phyloP scores from a whole-genome alignment of 2,888 invertebrate species.

The Cylindroiulus punctatus region DNA sequence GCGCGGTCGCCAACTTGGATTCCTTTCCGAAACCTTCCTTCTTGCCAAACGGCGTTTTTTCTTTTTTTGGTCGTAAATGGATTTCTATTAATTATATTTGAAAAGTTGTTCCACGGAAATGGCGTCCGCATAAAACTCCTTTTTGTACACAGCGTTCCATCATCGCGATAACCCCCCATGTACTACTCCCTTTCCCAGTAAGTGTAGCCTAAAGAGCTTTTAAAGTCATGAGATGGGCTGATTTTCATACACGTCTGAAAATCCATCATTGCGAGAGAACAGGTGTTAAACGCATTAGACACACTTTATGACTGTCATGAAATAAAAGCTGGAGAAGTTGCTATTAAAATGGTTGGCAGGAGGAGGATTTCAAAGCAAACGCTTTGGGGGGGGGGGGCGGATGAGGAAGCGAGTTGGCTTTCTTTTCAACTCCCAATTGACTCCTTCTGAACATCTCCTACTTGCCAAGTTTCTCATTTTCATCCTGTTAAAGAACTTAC shows the following conservation, averaged over 20 bases:
- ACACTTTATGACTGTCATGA: constrained; percentile 51
- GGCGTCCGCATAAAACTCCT: constrained; percentile 27
- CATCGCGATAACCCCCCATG: constrained; percentile 25
- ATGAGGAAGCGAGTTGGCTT: neutral
- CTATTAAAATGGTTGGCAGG: constrained; percentile 21
- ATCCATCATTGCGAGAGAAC: constrained; percentile 50
- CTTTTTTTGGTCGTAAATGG: neutral
- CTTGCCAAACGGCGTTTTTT: constrained; percentile 18
- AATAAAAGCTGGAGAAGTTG: constrained; percentile 47
- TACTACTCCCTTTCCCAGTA: neutral
- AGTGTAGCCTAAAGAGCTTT: constrained; percentile 43
- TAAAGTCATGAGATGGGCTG: constrained; percentile 44
- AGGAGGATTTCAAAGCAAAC: neutral
- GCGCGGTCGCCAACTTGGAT: neutral
- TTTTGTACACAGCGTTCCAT: constrained; percentile 34
- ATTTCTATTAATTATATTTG: constrained; percentile 40
- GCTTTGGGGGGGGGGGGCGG: neutral
- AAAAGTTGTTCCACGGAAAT: constrained; percentile 20
- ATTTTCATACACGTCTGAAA: constrained; percentile 37
- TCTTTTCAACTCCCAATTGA: neutral
- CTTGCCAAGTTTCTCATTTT: constrained; percentile 33
- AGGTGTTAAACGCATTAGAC: constrained; percentile 51
- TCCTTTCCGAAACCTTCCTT: neutral
- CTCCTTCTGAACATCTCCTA: neutral
- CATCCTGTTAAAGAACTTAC: too few species aligned